These are phyloP conservation scores for Rhagonycha fulva DNA, from an alignment of 2,888 invertebrate genomes.

Conservation along the genomic window DNA sequence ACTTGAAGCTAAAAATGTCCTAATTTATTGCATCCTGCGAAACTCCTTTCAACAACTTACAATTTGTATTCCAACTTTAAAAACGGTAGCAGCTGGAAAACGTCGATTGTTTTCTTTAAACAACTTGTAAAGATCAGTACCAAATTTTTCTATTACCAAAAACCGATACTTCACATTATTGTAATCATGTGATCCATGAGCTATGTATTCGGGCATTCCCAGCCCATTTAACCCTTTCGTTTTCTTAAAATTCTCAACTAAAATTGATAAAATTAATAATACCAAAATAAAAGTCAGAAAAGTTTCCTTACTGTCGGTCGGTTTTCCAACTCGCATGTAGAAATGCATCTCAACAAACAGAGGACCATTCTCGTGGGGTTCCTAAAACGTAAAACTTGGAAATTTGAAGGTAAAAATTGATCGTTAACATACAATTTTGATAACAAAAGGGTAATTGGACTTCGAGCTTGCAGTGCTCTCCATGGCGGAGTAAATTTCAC, in stretches of 20 bases:
- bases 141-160: slow-evolving; percentile 87
- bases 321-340: slow-evolving; percentile 76
- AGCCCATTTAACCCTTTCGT: slow-evolving; percentile 69
- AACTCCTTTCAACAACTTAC: slow-evolving; percentile 56
- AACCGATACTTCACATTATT: slow-evolving; percentile 84
- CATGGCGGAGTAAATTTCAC: slow-evolving; percentile 88
- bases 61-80: slow-evolving; percentile 82
- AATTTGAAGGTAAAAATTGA: neutral
- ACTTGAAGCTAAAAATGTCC: slow-evolving; percentile 73
- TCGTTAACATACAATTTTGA: slow-evolving; percentile 74
- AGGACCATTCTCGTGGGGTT: slow-evolving; percentile 91
- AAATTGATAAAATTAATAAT: slow-evolving; percentile 42
- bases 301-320: slow-evolving; percentile 64
- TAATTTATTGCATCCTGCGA: neutral
- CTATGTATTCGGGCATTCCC: slow-evolving; percentile 85
- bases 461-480: slow-evolving; percentile 58
- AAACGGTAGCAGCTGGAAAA: slow-evolving; percentile 76
- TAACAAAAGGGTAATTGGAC: slow-evolving; percentile 67
- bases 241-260: slow-evolving; percentile 74
- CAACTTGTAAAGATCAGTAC: slow-evolving; percentile 81
- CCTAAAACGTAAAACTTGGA: slow-evolving; percentile 60
- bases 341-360: slow-evolving; percentile 93
- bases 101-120: slow-evolving; percentile 68
- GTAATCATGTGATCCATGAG: slow-evolving; percentile 80
- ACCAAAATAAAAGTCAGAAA: neutral